Evolutionary conservation across 2,888 invertebrate genomes (phyloP), one percentile per base, ranked within the genome.

Genomic region (Synergus umbraculus): DNA sequence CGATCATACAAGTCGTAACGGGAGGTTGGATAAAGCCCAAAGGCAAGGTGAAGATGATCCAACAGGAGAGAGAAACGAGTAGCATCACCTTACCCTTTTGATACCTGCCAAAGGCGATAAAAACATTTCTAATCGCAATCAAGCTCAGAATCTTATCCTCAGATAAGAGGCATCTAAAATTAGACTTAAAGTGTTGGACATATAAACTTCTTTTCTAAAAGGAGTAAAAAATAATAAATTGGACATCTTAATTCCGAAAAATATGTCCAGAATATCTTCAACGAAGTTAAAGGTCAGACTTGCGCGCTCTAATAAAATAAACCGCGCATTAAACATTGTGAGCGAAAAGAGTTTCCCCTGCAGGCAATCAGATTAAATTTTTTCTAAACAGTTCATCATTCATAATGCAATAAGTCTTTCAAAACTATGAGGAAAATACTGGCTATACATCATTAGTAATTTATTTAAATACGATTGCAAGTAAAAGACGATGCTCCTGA

Each of bases 1-100:
- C 89, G 5, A 92, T 89, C 90, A 98, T 95, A 92, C 98, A 99
- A n/a, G 96, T 95, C 78, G 97, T 96, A 1, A 98, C 97, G 63
- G 97, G 96, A 0, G 99, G 99, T 90, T 98, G 97, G 86, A 99
- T 97, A 93, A 98, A 98, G 82, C 98, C 98, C 87, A 99, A 93
- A 0, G 98, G 98, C 86, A 99, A 94, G 65, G 99, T 99, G 93
- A 99, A 99, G 81, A 98, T 95, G 82, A 99, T 97, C 98, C 99
- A 99, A 81, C 98, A 97, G 66, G 97, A 95, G 77, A 99, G 93
- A 0, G 99, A 98, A 76, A 97, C 97, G 79, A 99, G 93, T 80
- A 99, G 94, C 85, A 99, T 94, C 84, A 97, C 94, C 92, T 97
- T 97, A 10, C 97, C 97, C 91, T 96, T 96, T 89, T 95, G 96